Percentiles rank a stretch among this genome's conserved stretches.
These are phyloP conservation scores for Bathynomus jamesi DNA, from an alignment of 1,140 invertebrate genomes.

Conservation along the genomic window DNA sequence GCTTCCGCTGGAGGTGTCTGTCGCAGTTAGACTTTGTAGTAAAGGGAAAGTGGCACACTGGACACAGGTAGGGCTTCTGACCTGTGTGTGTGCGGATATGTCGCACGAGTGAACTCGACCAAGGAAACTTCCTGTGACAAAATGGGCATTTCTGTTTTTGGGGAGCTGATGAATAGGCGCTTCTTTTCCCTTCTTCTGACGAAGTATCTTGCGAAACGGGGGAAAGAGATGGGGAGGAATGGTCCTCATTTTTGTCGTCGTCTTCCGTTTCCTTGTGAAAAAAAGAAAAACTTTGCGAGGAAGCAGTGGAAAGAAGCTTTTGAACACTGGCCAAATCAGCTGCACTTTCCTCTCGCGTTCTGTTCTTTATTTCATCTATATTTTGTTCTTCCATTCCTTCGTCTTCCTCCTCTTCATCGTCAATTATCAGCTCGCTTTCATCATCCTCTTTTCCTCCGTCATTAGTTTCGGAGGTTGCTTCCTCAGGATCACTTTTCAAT, in stretches of 20 bases:
- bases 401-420: constrained; percentile 48
- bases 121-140: constrained; percentile 86
- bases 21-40: constrained; percentile 97
- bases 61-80: constrained; percentile 91
- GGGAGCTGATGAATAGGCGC: constrained; percentile 89
- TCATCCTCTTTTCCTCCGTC: constrained; percentile 46
- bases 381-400: constrained; percentile 41
- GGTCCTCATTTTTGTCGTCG: constrained; percentile 39
- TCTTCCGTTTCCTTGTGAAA: constrained; percentile 36
- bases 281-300: constrained; percentile 53
- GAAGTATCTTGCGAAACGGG: constrained; percentile 4
- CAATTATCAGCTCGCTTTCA: constrained; percentile 52
- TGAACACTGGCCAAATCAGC: constrained; percentile 66
- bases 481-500: constrained; percentile 3
- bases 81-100: constrained; percentile 91
- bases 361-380: constrained; percentile 11
- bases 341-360: constrained; percentile 21
- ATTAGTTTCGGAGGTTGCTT: constrained; percentile 26
- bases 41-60: constrained; percentile 81
- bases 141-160: constrained; percentile 82
- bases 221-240: constrained; percentile 8
- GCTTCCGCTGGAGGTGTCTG: constrained; percentile 81
- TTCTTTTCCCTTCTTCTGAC: constrained; percentile 64
- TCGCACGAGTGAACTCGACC: constrained; percentile 84
- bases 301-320: constrained; percentile 67